Conservation (phyloP, 2,888 invertebrate genomes). For the Scrobipalpa atriplicella region DNA sequence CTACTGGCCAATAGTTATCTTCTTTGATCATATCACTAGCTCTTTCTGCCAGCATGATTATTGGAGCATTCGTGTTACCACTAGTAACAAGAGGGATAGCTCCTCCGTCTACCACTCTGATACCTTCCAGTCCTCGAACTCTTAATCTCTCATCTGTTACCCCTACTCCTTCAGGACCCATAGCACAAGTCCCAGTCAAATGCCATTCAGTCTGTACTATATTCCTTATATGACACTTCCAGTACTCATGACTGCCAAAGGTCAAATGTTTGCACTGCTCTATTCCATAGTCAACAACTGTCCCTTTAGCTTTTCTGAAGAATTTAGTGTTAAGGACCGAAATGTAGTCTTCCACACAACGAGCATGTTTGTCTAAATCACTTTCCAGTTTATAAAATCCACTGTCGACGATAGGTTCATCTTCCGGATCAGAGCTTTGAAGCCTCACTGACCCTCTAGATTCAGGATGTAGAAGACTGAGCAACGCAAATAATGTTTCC, state of each 20-base stretch:
- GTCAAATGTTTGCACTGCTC: constrained; percentile 58
- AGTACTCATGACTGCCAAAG: constrained; percentile 49
- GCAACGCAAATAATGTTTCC: constrained; percentile 40
- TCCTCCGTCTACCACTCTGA: constrained; percentile 85
- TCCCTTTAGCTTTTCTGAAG: constrained; percentile 38
- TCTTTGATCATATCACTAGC: constrained; percentile 82
- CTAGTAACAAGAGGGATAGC: constrained; percentile 84
- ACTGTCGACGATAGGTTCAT: constrained; percentile 46
- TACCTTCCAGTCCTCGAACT: constrained; percentile 78
- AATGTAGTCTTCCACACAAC: constrained; percentile 42
- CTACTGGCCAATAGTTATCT: constrained; percentile 39
- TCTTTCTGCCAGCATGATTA: constrained; percentile 85
- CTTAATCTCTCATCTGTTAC: constrained; percentile 56
- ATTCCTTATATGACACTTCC: constrained; percentile 52
- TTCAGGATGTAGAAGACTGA: constrained; percentile 49
- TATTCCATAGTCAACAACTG: constrained; percentile 66
- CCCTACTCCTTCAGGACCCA: constrained; percentile 51
- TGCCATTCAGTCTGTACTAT: constrained; percentile 84
- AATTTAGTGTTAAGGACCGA: constrained; percentile 42
- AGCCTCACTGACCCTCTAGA: constrained; percentile 54
- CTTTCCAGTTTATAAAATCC: constrained; percentile 47
- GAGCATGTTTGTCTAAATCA: constrained; percentile 46
- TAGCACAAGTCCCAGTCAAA: constrained; percentile 56
- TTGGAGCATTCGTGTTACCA: constrained; percentile 84
- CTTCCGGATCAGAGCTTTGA: constrained; percentile 48